Base-by-base conservation (phyloP, 2,888 invertebrate genomes). In the Deladenus siricidicola region DNA sequence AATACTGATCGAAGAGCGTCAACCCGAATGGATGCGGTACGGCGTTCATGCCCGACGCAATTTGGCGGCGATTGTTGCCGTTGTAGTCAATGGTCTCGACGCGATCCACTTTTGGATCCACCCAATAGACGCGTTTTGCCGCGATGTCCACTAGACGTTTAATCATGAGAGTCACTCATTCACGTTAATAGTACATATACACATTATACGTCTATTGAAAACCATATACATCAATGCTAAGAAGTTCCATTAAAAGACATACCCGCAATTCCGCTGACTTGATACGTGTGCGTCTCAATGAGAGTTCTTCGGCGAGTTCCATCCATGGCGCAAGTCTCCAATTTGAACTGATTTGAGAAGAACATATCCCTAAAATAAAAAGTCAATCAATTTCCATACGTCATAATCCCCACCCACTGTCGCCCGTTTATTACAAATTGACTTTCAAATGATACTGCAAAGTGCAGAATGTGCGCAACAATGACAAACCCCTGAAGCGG, bases 11-110 rank as follows among this genome's bases (percentile, higher is more conserved):
- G 80, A 98, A 96, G 0, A 94, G 84, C 10, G 89, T 87, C 30
- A 98, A 82, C 0, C 94, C 93, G 78, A 94, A 98, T 0, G 94
- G 91, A 80, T 98, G 96, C 0, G 96, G 94, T 0, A 94, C 92
- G 28, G 85, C 75, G 42, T 65, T 70, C 77, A 74, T 76, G 45
- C 71, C 71, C 21, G 61, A 56, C 4, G 74, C 75, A 17, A 77
- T 73, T 44, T 73, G 61, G 6, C 71, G 65, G 6, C 75, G 68
- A 44, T 86, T 84, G 34, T 87, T 85, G 0, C 89, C 89, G 55
- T 89, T 86, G 80, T 96, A 98, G 80, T 93, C 90, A 0, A 92
- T 89, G 0, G 91, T 89, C 79, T 94, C 93, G 66, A 98, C 90
- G 79, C 93, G 90, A 81, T 96, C 93, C 56, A 94, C 82, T 17